Percentiles rank a stretch among this genome's conserved stretches.
phyloP scores from a whole-genome alignment of 2,113 vertebrate genomes.

The Pituophis catenifer region DNA sequence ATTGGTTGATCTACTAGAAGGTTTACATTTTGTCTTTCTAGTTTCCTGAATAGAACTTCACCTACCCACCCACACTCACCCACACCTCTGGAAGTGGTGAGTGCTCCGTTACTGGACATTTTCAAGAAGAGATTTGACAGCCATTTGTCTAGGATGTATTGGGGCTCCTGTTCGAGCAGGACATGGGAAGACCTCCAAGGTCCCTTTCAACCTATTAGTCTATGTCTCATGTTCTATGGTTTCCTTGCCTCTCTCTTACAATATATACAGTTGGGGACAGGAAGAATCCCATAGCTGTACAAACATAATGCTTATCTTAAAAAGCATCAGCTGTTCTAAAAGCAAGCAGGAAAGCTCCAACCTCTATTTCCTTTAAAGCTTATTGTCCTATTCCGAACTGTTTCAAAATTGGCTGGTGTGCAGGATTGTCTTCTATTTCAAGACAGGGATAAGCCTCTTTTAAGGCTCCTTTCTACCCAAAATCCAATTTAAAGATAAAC shows the following conservation, averaged over 20 bases:
- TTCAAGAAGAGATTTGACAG: background rate
- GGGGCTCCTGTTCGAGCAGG: too few relatives aligned
- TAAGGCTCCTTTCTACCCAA: background rate
- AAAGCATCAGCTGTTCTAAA: background rate
- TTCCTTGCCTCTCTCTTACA: background rate
- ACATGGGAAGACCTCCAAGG: background rate
- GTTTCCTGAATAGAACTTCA: background rate
- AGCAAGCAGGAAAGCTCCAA: background rate
- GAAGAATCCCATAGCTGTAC: background rate
- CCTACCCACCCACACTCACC: background rate
- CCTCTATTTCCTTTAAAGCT: background rate
- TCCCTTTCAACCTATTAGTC: too few relatives aligned
- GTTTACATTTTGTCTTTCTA: background rate
- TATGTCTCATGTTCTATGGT: background rate
- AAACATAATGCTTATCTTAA: background rate
- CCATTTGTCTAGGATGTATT: background rate
- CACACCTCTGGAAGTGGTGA: background rate
- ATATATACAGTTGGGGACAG: background rate
- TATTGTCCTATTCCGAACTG: background rate
- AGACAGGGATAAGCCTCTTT: background rate
- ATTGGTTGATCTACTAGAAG: background rate
- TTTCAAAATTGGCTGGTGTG: background rate
- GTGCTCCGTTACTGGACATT: background rate
- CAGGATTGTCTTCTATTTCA: background rate
- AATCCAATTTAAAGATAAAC: background rate